These are phyloP conservation scores for Cydia strobilella DNA, from an alignment of 1,140 invertebrate genomes.

Conservation along the genomic window DNA sequence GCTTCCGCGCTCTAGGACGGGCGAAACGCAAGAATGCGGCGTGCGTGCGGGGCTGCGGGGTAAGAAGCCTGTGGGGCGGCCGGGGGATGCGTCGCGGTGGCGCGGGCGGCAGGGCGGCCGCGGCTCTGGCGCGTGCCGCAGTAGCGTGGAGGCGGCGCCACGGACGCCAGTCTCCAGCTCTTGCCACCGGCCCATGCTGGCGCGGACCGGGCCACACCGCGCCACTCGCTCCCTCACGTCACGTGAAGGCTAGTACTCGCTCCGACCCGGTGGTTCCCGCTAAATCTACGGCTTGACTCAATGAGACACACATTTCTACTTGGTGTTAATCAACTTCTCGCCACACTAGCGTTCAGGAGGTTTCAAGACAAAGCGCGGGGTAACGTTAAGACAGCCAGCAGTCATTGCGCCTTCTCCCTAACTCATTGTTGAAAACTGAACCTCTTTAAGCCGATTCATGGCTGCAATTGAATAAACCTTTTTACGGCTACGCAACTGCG, in stretches of 20 bases:
- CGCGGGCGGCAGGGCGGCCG: conserved; percentile 50
- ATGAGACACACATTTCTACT: conserved; percentile 14
- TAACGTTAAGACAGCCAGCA: conserved; percentile 28
- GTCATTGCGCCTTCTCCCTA: conserved; percentile 16
- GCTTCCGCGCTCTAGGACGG: conserved; percentile 51
- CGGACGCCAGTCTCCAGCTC: conserved; percentile 57
- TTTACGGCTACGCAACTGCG: conserved; percentile 17
- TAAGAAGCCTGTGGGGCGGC: conserved; percentile 41
- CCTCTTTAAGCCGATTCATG: conserved; percentile 1
- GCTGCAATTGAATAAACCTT: conserved; percentile 17
- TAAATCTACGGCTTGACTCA: conserved; percentile 34
- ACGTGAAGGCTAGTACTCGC: conserved; percentile 39
- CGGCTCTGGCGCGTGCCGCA: conserved; percentile 64
- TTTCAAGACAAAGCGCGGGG: conserved; percentile 28
- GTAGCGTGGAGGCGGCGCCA: conserved; percentile 70
- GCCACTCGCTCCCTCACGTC: conserved; percentile 35
- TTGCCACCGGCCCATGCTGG: conserved; percentile 51
- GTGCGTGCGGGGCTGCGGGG: conserved; percentile 63
- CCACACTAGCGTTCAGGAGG: conserved; percentile 4
- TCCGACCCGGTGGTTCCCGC: conserved; percentile 41
- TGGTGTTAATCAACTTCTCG: conserved; percentile 16
- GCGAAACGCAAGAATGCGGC: conserved; percentile 70
- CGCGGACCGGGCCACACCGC: conserved; percentile 47
- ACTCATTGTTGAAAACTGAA: conserved; percentile 20
- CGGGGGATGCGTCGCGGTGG: conserved; percentile 55